Evolutionary conservation across 2,888 invertebrate genomes (phyloP).

Genomic region (Cataglyphis cursor): DNA sequence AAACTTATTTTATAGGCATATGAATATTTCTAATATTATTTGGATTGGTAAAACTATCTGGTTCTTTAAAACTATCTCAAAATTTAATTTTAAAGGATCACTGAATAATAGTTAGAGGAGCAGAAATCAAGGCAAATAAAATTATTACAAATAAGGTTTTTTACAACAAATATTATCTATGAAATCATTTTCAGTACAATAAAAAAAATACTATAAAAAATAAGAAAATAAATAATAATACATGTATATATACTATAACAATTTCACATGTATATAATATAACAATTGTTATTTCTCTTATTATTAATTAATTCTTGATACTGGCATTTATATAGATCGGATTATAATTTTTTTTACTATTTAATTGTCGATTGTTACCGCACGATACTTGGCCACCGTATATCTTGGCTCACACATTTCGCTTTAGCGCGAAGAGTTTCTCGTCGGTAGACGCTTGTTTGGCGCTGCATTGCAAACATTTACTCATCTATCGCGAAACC

Average conservation of each 20-base stretch:
- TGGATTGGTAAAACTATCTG: not conserved
- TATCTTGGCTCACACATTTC: not conserved
- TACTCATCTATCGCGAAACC: constrained; percentile 51
- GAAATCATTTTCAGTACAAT: not conserved
- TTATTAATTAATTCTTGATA: not conserved
- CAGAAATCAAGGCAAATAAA: not conserved
- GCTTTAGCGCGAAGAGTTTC: constrained; percentile 21
- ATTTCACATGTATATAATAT: not conserved
- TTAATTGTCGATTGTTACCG: not conserved
- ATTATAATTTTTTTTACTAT: not conserved
- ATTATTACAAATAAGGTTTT: not conserved
- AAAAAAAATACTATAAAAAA: not conserved
- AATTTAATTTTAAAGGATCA: not conserved
- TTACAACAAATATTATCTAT: not conserved
- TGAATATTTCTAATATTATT: not conserved
- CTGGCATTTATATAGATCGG: not conserved
- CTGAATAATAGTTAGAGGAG: not conserved
- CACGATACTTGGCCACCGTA: not conserved
- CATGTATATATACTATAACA: not conserved
- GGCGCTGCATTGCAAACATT: constrained; percentile 52
- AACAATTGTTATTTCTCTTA: not conserved
- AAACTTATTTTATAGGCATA: not conserved
- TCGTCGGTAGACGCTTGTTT: constrained; percentile 39
- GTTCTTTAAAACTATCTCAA: not conserved
- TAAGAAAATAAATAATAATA: constrained; percentile 4